Evolutionary conservation across 1,140 invertebrate genomes (phyloP).

Genomic region (Lerema accius): DNA sequence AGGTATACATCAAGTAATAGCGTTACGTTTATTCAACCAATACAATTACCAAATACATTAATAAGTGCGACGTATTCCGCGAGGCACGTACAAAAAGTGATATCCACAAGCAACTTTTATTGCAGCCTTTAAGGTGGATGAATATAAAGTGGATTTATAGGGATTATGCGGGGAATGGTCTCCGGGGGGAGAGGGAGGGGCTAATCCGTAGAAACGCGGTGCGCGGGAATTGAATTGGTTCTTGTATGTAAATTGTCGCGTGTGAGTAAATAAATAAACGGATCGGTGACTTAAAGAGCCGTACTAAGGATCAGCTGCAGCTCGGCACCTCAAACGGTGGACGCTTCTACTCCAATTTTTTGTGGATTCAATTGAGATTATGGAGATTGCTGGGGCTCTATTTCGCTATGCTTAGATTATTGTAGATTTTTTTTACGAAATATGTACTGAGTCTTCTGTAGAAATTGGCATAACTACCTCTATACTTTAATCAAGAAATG

Average conservation of each 20-base stretch:
- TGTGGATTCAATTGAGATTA: conserved; percentile 2
- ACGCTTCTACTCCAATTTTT: conserved; percentile 30
- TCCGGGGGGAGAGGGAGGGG: conserved; percentile 42
- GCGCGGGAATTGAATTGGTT: conserved; percentile 73
- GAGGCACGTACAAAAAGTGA: conserved; percentile 29
- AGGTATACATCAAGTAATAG: too few relatives aligned
- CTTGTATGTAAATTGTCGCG: conserved; percentile 75
- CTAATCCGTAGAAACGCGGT: conserved; percentile 69
- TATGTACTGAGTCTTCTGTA: too few relatives aligned
- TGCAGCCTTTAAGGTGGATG: conserved; percentile 78
- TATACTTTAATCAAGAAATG: too few relatives aligned
- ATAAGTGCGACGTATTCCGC: too few relatives aligned
- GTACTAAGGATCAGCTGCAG: conserved; percentile 52
- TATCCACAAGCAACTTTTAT: conserved; percentile 72
- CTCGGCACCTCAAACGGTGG: conserved; percentile 38
- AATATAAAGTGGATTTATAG: conserved; percentile 79
- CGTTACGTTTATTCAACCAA: too few relatives aligned
- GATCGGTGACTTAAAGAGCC: conserved; percentile 63
- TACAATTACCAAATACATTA: too few relatives aligned
- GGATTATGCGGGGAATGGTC: conserved; percentile 73
- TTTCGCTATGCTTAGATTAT: neutral
- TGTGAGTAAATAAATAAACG: conserved; percentile 76
- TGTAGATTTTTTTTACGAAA: too few relatives aligned
- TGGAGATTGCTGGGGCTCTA: neutral
- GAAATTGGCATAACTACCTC: too few relatives aligned